These are phyloP conservation scores for Chorisops tibialis DNA, from an alignment of 2,888 invertebrate genomes.

Conservation along the genomic window DNA sequence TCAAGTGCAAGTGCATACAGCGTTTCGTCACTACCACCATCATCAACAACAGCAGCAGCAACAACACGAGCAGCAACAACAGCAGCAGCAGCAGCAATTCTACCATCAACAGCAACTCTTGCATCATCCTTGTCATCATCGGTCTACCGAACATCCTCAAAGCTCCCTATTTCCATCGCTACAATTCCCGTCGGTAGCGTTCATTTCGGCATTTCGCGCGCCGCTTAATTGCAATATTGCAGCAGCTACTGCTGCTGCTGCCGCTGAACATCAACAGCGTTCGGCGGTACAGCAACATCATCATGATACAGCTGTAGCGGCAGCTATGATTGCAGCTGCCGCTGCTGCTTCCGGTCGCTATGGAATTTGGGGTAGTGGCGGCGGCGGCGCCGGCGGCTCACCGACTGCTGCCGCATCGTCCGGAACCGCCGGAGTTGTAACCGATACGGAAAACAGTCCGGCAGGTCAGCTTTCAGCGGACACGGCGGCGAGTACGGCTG, in stretches of 20 bases:
- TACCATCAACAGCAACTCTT: no score
- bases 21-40: conserved; percentile 46
- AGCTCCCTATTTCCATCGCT: conserved; percentile 5
- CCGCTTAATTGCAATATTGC: no score
- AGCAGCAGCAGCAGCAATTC: conserved; percentile 48
- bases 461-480: conserved; percentile 33
- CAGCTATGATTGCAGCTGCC: conserved; percentile 41
- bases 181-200: no score
- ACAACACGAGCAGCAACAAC: conserved; percentile 39
- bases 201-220: no score
- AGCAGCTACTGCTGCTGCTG: conserved; percentile 40
- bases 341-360: conserved; percentile 49
- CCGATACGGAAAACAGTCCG: conserved; percentile 36
- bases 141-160: conserved; percentile 37
- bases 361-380: conserved; percentile 33
- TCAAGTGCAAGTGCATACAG: conserved; percentile 35
- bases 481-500: conserved; percentile 32
- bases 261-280: conserved; percentile 39
- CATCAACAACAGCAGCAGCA: conserved; percentile 42
- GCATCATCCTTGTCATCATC: no score
- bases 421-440: no score
- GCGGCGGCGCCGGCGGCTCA: conserved; percentile 44
- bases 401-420: no score
- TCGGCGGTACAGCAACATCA: conserved; percentile 45
- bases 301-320: conserved; percentile 41